A percentile compares a stretch with the other conserved stretches of the same genome.
Evolutionary conservation across 2,888 invertebrate species (phyloP).

Genomic region (Lamproptera curius): DNA sequence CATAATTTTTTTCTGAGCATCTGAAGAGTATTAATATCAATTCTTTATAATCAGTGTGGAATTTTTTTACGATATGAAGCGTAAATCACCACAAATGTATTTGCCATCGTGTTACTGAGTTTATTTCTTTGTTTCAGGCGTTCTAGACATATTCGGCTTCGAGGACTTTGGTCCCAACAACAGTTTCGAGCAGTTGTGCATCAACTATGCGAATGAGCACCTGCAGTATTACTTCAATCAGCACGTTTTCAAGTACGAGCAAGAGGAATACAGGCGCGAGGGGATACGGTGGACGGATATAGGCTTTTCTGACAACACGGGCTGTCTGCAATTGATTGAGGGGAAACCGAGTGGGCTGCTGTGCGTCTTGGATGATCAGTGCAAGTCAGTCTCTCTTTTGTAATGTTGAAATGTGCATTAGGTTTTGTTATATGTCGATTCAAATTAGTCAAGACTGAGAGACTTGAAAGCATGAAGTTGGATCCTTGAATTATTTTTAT

Average conservation of each 20-base stretch:
- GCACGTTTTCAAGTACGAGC: conserved; percentile 98
- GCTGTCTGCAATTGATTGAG: conserved; percentile 94
- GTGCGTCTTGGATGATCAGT: conserved; percentile 95
- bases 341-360: conserved; percentile 93
- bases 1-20: too few species aligned
- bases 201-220: conserved; percentile 98
- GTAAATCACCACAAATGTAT: too few species aligned
- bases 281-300: conserved; percentile 97
- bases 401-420: too few species aligned
- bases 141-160: conserved; percentile 97
- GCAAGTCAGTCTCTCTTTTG: conserved; percentile 85
- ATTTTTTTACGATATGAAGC: too few species aligned
- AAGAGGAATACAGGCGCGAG: conserved; percentile 96
- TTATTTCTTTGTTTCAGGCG: conserved; percentile 74
- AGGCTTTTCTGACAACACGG: conserved; percentile 97
- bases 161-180: conserved; percentile 95
- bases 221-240: conserved; percentile 98
- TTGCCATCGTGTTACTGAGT: too few species aligned
- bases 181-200: conserved; percentile 97
- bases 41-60: too few species aligned
- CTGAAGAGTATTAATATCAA: too few species aligned
- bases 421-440: too few species aligned
- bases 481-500: too few species aligned
- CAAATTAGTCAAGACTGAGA: too few species aligned
- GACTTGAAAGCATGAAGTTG: too few species aligned